phyloP scores from a whole-genome alignment of 2,113 vertebrate genomes.

The Eublepharis macularius region DNA sequence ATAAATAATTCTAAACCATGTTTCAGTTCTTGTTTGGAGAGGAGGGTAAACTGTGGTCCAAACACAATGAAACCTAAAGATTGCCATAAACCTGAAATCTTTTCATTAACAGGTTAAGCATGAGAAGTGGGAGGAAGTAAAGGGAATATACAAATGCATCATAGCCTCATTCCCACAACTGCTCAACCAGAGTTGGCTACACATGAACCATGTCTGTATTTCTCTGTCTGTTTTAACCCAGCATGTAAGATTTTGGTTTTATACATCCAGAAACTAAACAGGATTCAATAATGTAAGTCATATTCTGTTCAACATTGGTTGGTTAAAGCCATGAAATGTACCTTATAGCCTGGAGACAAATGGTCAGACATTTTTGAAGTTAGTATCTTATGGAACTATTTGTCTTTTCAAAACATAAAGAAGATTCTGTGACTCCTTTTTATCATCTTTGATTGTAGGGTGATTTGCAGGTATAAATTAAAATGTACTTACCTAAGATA shows the following conservation, averaged over 20 bases:
- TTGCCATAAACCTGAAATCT: no score
- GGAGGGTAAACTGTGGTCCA: no score
- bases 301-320: not conserved
- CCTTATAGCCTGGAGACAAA: not conserved
- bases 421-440: slow-evolving; percentile 1
- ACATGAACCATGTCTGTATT: no score
- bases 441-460: not conserved
- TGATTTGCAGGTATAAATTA: slow-evolving; percentile 14
- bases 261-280: not conserved
- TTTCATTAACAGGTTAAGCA: no score
- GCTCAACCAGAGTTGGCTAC: no score
- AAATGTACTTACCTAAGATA: slow-evolving; percentile 1
- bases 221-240: no score
- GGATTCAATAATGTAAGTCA: not conserved
- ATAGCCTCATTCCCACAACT: no score
- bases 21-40: no score
- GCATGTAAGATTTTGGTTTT: not conserved
- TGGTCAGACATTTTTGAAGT: slow-evolving; percentile 10
- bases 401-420: not conserved
- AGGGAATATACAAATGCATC: no score
- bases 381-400: not conserved
- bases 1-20: no score
- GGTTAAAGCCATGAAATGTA: not conserved
- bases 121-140: no score
- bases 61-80: no score